Base-by-base conservation (phyloP, 2,797 vertebrate genomes). In the Macrochelys suwanniensis region DNA sequence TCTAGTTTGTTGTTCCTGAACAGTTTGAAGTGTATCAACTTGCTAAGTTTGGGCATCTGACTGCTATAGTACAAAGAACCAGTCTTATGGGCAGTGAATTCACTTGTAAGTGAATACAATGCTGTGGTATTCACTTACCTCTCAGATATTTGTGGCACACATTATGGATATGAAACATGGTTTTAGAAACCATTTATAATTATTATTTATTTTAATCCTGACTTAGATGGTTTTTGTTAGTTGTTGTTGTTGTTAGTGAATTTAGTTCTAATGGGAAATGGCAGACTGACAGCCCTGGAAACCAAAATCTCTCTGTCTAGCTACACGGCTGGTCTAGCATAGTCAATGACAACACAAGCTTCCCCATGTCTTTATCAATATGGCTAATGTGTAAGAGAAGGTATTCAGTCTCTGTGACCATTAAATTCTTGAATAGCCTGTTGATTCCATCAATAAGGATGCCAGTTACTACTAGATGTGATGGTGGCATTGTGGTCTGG, bases 401-500 rank as follows among this genome's bases (percentile, higher is more conserved):
- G 76, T 51, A 87, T 85, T 94, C 92, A 85, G 91, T 84, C 91
- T 95, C 92, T 65, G 4, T 45, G 94, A 92, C 90, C 90, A 94
- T 96, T 96, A 96, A 96, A 96, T 85, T 91, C 96, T 77, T 31
- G 13, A 26, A 49, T 47, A 45, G 6, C 7, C 45, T 80, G 85
- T 94, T 95, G 94, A 97, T 96, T 95, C 95, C 89, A 95, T 97
- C 95, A 97, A 84, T 96, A 95, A 90, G 92, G 65, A 57, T 94
- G 94, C 80, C 94, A 82, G 89, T 59, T 88, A 37, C 87, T 85
- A 94, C 82, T 89, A 82, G 94, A 80, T 96, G 92, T 96, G 82
- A 80, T 79, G 80, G 94, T 80, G 94, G 95, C 94, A 96, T 95
- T 95, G 87, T 91, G 93, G 95, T 97, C 89, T 28, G 49, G 94